Base-by-base conservation (phyloP, 2,888 invertebrate species). In the Drosophila algonquin region DNA sequence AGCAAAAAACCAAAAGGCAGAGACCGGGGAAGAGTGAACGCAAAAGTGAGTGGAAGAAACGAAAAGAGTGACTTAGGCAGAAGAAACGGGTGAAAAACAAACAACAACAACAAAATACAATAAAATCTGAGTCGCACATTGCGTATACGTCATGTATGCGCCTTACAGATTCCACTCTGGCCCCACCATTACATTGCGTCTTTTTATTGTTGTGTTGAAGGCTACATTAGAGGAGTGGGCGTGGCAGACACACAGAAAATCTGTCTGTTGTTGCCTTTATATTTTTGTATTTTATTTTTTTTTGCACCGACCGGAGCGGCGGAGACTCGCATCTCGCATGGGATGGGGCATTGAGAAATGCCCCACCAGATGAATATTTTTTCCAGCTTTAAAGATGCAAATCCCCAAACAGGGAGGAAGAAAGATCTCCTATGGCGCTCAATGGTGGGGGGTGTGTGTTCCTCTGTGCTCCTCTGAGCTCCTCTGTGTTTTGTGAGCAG, bases 141-240 rank as follows among this genome's bases (percentile, higher is more conserved):
- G 75, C 82, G 81, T 77, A 87, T 87, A 85, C 88, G 82, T 70
- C 80, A 86, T 77, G 83, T 83, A 68, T 63, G 27, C 56, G 52
- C 48, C 54, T 16, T 60, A 50, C 53, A 70, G 54, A 45, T 12
- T 47, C 56, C 63, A 44, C 46, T 40, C 44, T 62, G 32, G 21
- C 7, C 27, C 2, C 40, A 6, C 7, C 40, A 40, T 40, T n/a
- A n/a, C 40, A 40, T n/a, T 40, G 14, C 40, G 14, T 44, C 10
- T 50, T 46, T 47, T 48, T 72, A 24, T n/a, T 56, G 30, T 45
- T 67, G 69, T 56, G 50, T 18, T 68, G 55, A 67, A 68, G 40
- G 40, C 40, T 40, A 40, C 14, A 40, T 67, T 54, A 54, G 54
- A 40, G 40, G 40, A n/a, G 45, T 44, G 21, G 50, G 59, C 48